Conservation (phyloP, 2,888 invertebrate species). For the Hylaea fasciaria region DNA sequence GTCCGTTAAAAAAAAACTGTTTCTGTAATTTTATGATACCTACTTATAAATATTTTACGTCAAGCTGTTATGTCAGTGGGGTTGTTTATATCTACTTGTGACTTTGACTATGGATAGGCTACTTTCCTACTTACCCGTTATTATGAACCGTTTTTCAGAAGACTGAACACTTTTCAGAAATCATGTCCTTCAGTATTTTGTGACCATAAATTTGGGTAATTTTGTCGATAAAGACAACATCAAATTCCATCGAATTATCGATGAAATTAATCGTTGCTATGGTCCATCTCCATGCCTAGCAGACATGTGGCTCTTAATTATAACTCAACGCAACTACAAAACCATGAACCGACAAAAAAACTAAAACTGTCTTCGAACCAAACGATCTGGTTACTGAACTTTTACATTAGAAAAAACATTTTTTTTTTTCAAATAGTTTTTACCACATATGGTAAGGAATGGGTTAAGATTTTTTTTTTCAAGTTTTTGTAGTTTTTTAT, state of each 20-base stretch:
- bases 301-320: conserved; percentile 81
- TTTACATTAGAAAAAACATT: conserved; percentile 55
- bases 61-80: too few species aligned
- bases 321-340: conserved; percentile 75
- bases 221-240: neutral
- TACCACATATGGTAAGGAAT: conserved; percentile 69
- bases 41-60: too few species aligned
- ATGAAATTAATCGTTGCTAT: conserved; percentile 41
- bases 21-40: too few species aligned
- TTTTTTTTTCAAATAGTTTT: conserved; percentile 49
- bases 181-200: too few species aligned
- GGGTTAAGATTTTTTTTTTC: conserved; percentile 68
- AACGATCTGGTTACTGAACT: conserved; percentile 82
- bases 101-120: too few species aligned
- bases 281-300: conserved; percentile 49
- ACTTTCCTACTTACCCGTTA: too few species aligned
- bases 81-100: too few species aligned
- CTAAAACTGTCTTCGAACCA: conserved; percentile 78
- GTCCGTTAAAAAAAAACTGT: too few species aligned
- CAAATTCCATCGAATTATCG: neutral
- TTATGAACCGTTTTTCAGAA: too few species aligned
- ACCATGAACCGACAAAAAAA: conserved; percentile 76
- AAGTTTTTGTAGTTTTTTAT: conserved; percentile 40
- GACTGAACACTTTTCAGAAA: too few species aligned
- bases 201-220: neutral